These are phyloP conservation scores for Tromatobia lineatoria DNA, from an alignment of 2,888 invertebrate species.

Conservation along the genomic window DNA sequence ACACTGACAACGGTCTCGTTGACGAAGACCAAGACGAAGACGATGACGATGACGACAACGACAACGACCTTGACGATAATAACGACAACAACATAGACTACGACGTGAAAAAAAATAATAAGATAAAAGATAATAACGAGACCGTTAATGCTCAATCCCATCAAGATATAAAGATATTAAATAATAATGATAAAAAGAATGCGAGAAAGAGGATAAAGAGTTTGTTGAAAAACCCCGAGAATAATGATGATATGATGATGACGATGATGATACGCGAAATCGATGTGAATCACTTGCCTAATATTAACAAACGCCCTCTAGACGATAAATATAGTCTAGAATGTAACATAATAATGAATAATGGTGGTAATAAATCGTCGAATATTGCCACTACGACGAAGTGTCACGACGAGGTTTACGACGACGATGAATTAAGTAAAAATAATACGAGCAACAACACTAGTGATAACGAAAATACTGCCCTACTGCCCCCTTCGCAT, in stretches of 20 bases:
- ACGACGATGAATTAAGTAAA: conserved; percentile 82
- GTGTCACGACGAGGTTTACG: conserved; percentile 73
- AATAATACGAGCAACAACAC: conserved; percentile 83
- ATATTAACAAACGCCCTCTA: conserved; percentile 83
- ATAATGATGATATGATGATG: neutral
- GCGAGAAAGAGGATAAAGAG: conserved; percentile 52
- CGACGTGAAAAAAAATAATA: conserved; percentile 16
- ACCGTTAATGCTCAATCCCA: conserved; percentile 83
- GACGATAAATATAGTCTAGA: conserved; percentile 84
- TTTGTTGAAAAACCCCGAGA: conserved; percentile 58
- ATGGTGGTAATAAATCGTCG: conserved; percentile 41
- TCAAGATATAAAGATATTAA: conserved; percentile 72
- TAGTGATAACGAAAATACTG: conserved; percentile 85
- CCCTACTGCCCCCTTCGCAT: conserved; percentile 83
- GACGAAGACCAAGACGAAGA: conserved; percentile 27
- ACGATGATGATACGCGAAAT: conserved; percentile 76
- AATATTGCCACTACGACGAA: conserved; percentile 1
- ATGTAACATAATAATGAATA: conserved; percentile 80
- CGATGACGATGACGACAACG: conserved; percentile 31
- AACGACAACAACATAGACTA: conserved; percentile 22
- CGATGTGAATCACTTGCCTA: conserved; percentile 84
- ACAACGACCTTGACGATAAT: conserved; percentile 1
- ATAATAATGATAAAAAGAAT: conserved; percentile 60
- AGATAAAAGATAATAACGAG: conserved; percentile 62
- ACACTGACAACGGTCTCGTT: conserved; percentile 79